phyloP scores from a whole-genome alignment of 2,113 vertebrate genomes.

The Oenanthe melanoleuca region DNA sequence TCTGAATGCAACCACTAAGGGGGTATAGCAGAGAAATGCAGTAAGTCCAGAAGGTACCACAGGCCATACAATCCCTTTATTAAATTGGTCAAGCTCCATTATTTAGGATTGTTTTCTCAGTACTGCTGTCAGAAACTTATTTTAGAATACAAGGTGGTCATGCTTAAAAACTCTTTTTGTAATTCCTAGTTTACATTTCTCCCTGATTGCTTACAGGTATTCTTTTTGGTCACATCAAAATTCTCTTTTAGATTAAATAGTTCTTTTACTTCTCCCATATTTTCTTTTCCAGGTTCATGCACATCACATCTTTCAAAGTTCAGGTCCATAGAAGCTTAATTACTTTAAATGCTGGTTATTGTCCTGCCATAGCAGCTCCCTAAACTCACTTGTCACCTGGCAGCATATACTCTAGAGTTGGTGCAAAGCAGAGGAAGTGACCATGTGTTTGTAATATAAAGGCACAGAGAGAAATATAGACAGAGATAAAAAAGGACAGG shows the following conservation, averaged over 20 bases:
- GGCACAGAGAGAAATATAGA: not conserved
- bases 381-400: not conserved
- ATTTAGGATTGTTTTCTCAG: not conserved
- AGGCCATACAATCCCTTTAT: not conserved
- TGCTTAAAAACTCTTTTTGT: not conserved
- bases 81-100: not conserved
- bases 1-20: not conserved
- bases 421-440: not conserved
- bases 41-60: not conserved
- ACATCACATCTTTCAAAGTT: not conserved
- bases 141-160: not conserved
- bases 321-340: not conserved
- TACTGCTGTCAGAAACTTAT: not conserved
- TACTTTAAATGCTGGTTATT: conserved; percentile 13
- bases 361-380: not conserved
- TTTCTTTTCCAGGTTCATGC: not conserved
- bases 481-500: not conserved
- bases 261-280: not conserved
- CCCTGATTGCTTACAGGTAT: not conserved
- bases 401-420: not conserved
- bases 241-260: conserved; percentile 21
- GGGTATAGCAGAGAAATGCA: not conserved
- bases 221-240: not conserved
- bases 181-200: conserved; percentile 3
- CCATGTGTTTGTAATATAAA: not conserved